A percentile compares a stretch with the other conserved stretches of the same genome.
Evolutionary conservation across 2,113 vertebrate genomes (phyloP).

Genomic region (Rhombomys opimus): DNA sequence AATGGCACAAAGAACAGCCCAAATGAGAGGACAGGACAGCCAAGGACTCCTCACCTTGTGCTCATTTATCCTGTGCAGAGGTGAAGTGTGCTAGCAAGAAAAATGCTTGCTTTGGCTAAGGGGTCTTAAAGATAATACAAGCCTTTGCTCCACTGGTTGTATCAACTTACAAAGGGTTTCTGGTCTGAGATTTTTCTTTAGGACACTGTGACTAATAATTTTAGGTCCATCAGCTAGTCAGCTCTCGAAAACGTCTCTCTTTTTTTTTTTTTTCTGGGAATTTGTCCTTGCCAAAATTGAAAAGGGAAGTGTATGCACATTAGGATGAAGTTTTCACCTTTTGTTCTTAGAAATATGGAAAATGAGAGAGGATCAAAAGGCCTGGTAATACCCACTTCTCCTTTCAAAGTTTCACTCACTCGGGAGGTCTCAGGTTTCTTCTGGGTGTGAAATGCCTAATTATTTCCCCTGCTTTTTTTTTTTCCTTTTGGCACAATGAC

Average conservation of each 20-base stretch:
- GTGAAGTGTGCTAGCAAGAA: neutral
- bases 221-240: neutral
- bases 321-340: conserved; percentile 74
- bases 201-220: neutral
- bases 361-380: conserved; percentile 62
- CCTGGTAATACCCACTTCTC: conserved; percentile 48
- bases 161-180: neutral
- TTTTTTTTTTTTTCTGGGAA: neutral
- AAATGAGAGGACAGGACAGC: neutral
- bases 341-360: conserved; percentile 80
- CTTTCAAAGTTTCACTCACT: conserved; percentile 82
- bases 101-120: neutral
- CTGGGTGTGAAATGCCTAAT: conserved; percentile 82
- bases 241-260: neutral
- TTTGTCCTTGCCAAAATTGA: neutral
- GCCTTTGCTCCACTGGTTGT: neutral
- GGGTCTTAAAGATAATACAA: neutral
- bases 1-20: neutral
- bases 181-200: neutral
- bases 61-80: neutral
- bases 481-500: conserved; percentile 80
- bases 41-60: neutral
- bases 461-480: conserved; percentile 83
- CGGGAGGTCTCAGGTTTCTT: conserved; percentile 85
- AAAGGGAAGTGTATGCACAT: neutral